A percentile compares a stretch with the other conserved stretches of the same genome.
Evolutionary conservation across 2,113 vertebrate genomes (phyloP).

Genomic region (Dromiciops gliroides): DNA sequence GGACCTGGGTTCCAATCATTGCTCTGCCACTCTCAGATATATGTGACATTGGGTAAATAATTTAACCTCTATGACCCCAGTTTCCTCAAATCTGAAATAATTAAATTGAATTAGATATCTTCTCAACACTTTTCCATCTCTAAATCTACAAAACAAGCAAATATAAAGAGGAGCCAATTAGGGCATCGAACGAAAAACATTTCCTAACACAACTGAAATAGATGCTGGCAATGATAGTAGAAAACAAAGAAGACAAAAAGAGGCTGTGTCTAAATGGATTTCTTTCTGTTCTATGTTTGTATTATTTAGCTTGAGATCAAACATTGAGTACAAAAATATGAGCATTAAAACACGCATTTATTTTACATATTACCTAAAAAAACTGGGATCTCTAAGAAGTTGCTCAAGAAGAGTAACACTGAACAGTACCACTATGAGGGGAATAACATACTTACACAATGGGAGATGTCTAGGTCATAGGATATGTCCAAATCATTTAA

Average conservation of each 20-base stretch:
- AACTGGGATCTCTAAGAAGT: not conserved
- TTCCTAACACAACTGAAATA: not conserved
- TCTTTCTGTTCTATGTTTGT: not conserved
- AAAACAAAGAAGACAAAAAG: constrained; percentile 10
- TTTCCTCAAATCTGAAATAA: not conserved
- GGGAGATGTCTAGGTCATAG: not conserved
- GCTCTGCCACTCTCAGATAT: not conserved
- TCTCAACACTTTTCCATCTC: not conserved
- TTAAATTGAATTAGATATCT: not conserved
- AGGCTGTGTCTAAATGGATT: not conserved
- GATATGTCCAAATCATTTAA: not conserved
- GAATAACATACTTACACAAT: not conserved
- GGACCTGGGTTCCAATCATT: not conserved
- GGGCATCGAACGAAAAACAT: not conserved
- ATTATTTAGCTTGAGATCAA: not conserved
- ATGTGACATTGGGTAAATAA: not conserved
- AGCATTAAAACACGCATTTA: not conserved
- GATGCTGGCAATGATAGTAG: rapidly evolving
- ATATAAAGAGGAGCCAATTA: not conserved
- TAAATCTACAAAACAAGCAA: not conserved
- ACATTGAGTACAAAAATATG: not conserved
- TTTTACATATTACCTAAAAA: not conserved
- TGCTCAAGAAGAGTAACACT: not conserved
- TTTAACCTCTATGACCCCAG: not conserved
- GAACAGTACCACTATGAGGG: not conserved